phyloP scores from a whole-genome alignment of 37 sponge, comb jelly and placozoan species.

The Beroe forskalii region DNA sequence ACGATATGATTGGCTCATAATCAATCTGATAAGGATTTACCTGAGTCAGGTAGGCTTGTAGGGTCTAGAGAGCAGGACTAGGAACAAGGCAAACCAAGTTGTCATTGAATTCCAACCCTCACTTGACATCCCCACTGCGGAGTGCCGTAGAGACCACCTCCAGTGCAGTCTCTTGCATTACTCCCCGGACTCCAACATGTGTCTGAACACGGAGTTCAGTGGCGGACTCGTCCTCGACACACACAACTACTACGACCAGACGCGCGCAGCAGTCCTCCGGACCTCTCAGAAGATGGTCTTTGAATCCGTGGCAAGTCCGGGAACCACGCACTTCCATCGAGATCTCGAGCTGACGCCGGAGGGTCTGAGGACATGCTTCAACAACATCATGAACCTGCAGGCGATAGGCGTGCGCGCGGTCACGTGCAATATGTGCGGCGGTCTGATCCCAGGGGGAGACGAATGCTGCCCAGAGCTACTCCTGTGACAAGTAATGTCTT shows the following conservation, averaged over 20 bases:
- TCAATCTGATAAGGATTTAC: too few species aligned
- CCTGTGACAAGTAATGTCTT: slow-evolving; percentile 9
- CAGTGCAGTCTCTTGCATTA: not conserved
- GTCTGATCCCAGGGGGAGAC: slow-evolving; percentile 3
- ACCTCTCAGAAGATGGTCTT: not conserved
- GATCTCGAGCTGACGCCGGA: not conserved
- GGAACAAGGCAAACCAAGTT: too few species aligned
- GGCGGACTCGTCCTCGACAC: not conserved
- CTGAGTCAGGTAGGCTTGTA: too few species aligned
- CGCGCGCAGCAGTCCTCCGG: not conserved
- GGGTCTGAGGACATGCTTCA: not conserved
- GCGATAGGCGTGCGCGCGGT: slow-evolving; percentile 1
- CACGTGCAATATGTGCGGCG: slow-evolving; percentile 40
- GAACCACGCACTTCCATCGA: slow-evolving; percentile 30
- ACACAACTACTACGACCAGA: slow-evolving; percentile 27
- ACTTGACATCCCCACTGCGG: too few species aligned
- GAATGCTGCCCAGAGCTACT: not conserved
- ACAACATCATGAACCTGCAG: slow-evolving; percentile 48
- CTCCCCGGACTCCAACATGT: not conserved
- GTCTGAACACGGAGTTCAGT: not conserved
- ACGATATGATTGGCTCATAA: too few species aligned
- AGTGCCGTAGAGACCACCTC: not conserved
- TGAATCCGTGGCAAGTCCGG: slow-evolving; percentile 10
- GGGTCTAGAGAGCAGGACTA: too few species aligned
- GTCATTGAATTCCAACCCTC: too few species aligned